Base-by-base conservation (phyloP, 2,888 invertebrate species). In the Tenthredo livida region DNA sequence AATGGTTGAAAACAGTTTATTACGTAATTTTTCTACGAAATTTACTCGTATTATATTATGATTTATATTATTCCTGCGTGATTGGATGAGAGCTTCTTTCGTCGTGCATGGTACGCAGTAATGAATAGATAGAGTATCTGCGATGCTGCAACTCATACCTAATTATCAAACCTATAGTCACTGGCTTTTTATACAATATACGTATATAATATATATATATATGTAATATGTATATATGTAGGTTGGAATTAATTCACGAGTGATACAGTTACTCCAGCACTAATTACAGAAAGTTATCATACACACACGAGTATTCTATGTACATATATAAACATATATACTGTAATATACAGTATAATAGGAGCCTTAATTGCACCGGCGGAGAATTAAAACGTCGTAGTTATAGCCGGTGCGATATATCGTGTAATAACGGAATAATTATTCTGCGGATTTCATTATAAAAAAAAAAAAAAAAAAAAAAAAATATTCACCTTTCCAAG, bases 301-400 rank as follows among this genome's bases (percentile, higher is more conserved):
- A 25, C 10, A 61, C 25, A 25, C 17, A 25, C 21, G 25, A 10
- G 67, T 67, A 33, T 67, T 33, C 2, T 12, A 25, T 29, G 67
- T 61, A 6, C 17, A 67, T 29, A 29, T 10, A 4, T 12, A 65
- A 17, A 15, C 6, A 33, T 2, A 15, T 33, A 33, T 29, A 67
- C 33, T 25, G 33, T 33, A 33, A 67, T 67, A 33, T 17, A 33
- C 67, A 25, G 61, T 67, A 6, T 67, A 67, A 67, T 67, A 67
- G 33, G 33, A 33, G 67, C 17, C 17, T 33, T 33, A 67, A 67
- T 67, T 67, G 33, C 61, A 25, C 4, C 21, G 21, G 5, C 33
- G 33, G 29, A 67, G 67, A 67, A 67, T 67, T 25, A 67, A 67
- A 67, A 33, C 67, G 67, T 67, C 17, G 33, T 67, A 29, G 54